A percentile compares a stretch with the other conserved stretches of the same genome.
Conservation (phyloP, 2,113 vertebrate genomes). For the Porphyrio hochstetteri region DNA sequence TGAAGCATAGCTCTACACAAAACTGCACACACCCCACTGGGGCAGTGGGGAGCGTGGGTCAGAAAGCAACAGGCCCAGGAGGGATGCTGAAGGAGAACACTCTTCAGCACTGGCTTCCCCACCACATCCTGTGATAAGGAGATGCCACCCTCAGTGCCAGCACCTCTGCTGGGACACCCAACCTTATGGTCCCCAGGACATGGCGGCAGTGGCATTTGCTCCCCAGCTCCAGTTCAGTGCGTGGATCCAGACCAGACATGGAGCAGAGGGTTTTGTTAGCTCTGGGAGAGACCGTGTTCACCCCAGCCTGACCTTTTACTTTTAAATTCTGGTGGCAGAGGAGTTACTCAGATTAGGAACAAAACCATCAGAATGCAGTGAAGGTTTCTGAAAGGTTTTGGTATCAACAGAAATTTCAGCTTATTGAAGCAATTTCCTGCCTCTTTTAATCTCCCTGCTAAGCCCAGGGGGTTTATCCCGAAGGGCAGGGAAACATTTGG, state of each 20-base stretch:
- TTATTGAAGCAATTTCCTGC: constrained; percentile 3
- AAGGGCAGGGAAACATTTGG: background rate
- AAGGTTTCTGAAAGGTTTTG: background rate
- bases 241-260: background rate
- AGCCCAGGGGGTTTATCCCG: background rate
- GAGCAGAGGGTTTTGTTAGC: background rate
- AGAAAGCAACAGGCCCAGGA: background rate
- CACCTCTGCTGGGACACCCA: background rate
- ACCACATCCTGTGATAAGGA: background rate
- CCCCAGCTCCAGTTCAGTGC: background rate
- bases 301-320: background rate
- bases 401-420: constrained; percentile 22
- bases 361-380: background rate
- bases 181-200: background rate
- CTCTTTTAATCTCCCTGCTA: background rate
- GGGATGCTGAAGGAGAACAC: background rate
- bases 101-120: background rate
- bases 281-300: fast-evolving
- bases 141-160: background rate
- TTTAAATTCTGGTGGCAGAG: background rate
- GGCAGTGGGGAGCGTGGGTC: fast-evolving
- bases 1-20: background rate
- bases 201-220: fast-evolving
- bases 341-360: background rate
- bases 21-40: background rate